Percentiles rank a stretch among this genome's conserved stretches.
These are phyloP conservation scores for Leptestheria dahalacensis DNA, from an alignment of 1,140 invertebrate species.

Conservation along the genomic window DNA sequence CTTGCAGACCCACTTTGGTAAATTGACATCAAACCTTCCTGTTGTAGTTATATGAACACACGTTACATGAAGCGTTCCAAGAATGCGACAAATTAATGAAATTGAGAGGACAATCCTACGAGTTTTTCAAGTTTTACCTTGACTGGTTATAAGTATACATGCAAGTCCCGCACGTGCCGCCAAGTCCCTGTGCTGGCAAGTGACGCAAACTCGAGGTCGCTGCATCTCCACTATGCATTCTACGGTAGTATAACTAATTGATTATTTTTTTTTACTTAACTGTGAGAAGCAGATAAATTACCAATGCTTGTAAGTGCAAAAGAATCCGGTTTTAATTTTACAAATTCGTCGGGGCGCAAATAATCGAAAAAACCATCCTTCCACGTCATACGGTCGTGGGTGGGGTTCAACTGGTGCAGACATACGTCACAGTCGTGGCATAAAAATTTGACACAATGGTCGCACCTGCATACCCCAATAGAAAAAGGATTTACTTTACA, in stretches of 20 bases:
- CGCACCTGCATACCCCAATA: background rate
- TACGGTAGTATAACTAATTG: background rate
- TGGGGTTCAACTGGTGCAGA: background rate
- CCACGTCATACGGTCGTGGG: background rate
- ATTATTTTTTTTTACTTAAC: background rate
- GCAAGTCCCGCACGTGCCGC: background rate
- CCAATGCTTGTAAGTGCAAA: too few species aligned
- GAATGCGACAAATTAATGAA: too few species aligned
- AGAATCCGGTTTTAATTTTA: background rate
- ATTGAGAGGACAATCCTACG: too few species aligned
- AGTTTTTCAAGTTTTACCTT: background rate
- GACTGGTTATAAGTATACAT: background rate
- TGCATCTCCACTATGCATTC: background rate
- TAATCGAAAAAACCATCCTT: background rate
- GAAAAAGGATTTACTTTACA: background rate
- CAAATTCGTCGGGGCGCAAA: background rate
- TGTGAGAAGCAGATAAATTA: too few species aligned
- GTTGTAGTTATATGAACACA: background rate
- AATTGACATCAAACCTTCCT: background rate
- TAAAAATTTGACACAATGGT: background rate
- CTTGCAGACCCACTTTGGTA: background rate
- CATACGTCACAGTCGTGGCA: background rate
- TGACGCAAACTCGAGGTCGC: background rate
- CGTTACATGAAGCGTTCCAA: background rate
- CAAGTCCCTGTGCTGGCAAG: background rate